phyloP scores from a whole-genome alignment of 2,113 vertebrate species.

The Triplophysa tibetana region DNA sequence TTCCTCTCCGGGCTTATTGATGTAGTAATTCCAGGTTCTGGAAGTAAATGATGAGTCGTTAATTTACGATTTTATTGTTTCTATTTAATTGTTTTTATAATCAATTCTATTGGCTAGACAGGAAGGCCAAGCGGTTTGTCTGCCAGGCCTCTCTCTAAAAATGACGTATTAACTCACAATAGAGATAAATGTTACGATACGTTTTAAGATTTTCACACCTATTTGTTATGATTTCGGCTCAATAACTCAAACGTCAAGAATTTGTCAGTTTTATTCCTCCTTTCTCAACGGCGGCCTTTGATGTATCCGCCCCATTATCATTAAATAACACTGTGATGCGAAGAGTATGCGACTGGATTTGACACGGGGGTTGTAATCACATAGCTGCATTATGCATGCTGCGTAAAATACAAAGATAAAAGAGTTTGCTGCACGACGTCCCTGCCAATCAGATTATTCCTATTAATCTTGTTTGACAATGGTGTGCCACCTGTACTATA shows the following conservation, averaged over 20 bases:
- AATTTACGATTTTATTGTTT: slow-evolving; percentile 11
- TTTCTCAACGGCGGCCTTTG: not conserved
- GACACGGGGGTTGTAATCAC: slow-evolving; percentile 29
- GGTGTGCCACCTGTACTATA: slow-evolving; percentile 26
- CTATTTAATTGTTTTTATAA: slow-evolving; percentile 1
- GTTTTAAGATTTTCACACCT: not conserved
- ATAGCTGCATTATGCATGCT: slow-evolving; percentile 28
- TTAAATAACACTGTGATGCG: slow-evolving; percentile 15
- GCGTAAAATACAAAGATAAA: slow-evolving; percentile 36
- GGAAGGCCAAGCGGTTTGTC: not conserved
- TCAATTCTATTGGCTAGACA: slow-evolving; percentile 2
- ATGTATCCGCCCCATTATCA: slow-evolving; percentile 15
- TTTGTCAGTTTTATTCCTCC: not conserved
- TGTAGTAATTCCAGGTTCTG: slow-evolving; percentile 15
- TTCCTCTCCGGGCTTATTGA: slow-evolving; percentile 19
- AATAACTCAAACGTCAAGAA: not conserved
- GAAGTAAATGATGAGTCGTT: slow-evolving; percentile 5
- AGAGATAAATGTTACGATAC: not conserved
- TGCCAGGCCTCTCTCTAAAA: not conserved
- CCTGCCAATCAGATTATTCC: slow-evolving; percentile 33
- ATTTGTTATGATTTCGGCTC: not conserved
- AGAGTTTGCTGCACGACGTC: slow-evolving; percentile 16
- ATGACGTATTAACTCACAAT: not conserved
- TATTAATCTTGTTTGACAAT: slow-evolving; percentile 30
- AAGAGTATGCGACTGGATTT: slow-evolving; percentile 4